Evolutionary conservation across 1,140 invertebrate genomes (phyloP), one percentile per base, ranked within the genome.

Genomic region (Drosophila lacteicornis): DNA sequence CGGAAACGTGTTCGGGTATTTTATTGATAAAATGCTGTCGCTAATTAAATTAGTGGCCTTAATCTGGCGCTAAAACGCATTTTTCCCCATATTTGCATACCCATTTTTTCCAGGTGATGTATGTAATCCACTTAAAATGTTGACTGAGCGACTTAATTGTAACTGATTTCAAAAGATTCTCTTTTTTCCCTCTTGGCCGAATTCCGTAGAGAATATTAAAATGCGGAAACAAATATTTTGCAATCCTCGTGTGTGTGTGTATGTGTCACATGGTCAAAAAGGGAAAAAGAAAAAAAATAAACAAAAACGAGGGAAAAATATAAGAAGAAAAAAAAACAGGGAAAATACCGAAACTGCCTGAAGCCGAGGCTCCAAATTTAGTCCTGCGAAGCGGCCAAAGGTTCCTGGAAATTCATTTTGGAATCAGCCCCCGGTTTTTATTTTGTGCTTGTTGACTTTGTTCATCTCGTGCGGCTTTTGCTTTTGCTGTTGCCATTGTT

Each of bases 391-490:
- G 55, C 60, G 49, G 38, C 47, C 40, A 46, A 69, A 69, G 53
- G 51, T 69, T 69, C 50, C 45, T 45, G 75, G 42, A 71, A 71
- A 73, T 78, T 78, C 66, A 62, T 51, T 78, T 77, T 69, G 78
- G 43, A 43, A 60, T 69, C 47, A 42, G 43, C 38, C 46, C 33
- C 42, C 36, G 49, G 25, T 38, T 38, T 25, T 42, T 17, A 19
- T 27, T 55, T 36, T 17, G 25, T 17, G 40, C 63, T 38, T 70
- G 67, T 68, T 70, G 67, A 70, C 63, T 69, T 45, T 53, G 33
- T 25, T 60, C 36, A 33, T 19, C 27, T 25, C n/a, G 30, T 15
- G 27, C 9, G 8, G 33, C 62, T 61, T 46, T 42, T 65, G 33
- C 62, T 61, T 46, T 42, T 65, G 36, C 47, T 65, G 61, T 45